These are phyloP conservation scores for Mactromeris polynyma DNA, from an alignment of 2,888 invertebrate genomes.

Conservation along the genomic window DNA sequence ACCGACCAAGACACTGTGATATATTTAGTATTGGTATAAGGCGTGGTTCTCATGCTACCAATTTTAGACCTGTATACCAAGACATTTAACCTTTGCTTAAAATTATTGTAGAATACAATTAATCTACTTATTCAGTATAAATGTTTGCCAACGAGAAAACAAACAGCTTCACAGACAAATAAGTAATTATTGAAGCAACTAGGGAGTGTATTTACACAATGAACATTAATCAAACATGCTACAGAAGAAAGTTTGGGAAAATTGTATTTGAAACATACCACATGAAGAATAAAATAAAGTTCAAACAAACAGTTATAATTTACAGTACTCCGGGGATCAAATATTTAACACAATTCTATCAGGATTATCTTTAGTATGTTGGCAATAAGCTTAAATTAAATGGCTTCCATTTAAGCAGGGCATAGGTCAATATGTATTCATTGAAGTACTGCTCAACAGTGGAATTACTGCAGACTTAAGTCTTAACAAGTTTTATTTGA, in stretches of 20 bases:
- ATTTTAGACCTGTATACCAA: background rate
- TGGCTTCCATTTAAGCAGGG: slow-evolving; percentile 9
- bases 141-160: background rate
- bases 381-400: slow-evolving; percentile 48
- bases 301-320: slow-evolving; percentile 12
- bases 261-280: background rate
- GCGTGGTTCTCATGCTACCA: background rate
- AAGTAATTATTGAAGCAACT: background rate
- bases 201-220: background rate
- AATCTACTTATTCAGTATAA: background rate
- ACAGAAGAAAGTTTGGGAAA: background rate
- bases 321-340: slow-evolving; percentile 30
- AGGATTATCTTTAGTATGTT: slow-evolving; percentile 36
- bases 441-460: slow-evolving; percentile 23
- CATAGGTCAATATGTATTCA: slow-evolving; percentile 34
- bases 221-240: background rate
- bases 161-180: background rate
- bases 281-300: background rate
- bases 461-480: slow-evolving; percentile 15
- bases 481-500: background rate
- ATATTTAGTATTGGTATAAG: background rate
- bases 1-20: background rate
- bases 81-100: background rate
- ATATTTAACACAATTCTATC: slow-evolving; percentile 46
- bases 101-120: background rate